Evolutionary conservation across 2,113 vertebrate genomes (phyloP).

Genomic region (Rhinolophus sinicus): DNA sequence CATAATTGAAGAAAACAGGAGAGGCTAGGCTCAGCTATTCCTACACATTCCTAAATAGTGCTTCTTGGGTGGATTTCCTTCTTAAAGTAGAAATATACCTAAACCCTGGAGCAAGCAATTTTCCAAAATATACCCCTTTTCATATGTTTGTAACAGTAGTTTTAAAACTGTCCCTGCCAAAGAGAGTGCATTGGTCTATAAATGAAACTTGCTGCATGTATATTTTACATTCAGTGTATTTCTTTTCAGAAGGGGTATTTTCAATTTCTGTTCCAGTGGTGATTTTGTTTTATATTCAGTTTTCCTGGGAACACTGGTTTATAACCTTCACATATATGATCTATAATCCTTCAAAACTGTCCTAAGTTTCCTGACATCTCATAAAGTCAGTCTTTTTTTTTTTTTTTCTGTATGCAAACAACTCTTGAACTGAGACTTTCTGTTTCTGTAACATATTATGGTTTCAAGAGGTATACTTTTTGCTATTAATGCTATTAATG

Average conservation of each 20-base stretch:
- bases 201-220: slow-evolving; percentile 15
- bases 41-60: neutral
- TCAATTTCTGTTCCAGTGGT: neutral
- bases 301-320: slow-evolving; percentile 5
- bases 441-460: neutral
- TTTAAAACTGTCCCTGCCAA: slow-evolving; percentile 46
- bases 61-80: neutral
- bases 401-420: neutral
- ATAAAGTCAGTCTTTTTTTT: slow-evolving; percentile 42
- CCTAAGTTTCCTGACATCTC: neutral
- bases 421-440: neutral
- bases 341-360: slow-evolving; percentile 35
- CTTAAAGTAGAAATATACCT: slow-evolving; percentile 12
- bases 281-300: slow-evolving; percentile 6
- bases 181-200: neutral
- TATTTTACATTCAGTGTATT: slow-evolving; percentile 38
- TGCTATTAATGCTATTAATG: neutral
- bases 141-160: neutral
- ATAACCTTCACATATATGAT: slow-evolving; percentile 45
- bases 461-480: neutral
- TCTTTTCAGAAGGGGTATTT: slow-evolving; percentile 52
- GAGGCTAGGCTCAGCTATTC: neutral
- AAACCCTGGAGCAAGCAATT: neutral
- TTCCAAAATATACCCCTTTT: neutral
- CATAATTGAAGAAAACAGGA: neutral